Base-by-base conservation (phyloP, 1,140 invertebrate genomes). In the Hylyphantes graminicola region DNA sequence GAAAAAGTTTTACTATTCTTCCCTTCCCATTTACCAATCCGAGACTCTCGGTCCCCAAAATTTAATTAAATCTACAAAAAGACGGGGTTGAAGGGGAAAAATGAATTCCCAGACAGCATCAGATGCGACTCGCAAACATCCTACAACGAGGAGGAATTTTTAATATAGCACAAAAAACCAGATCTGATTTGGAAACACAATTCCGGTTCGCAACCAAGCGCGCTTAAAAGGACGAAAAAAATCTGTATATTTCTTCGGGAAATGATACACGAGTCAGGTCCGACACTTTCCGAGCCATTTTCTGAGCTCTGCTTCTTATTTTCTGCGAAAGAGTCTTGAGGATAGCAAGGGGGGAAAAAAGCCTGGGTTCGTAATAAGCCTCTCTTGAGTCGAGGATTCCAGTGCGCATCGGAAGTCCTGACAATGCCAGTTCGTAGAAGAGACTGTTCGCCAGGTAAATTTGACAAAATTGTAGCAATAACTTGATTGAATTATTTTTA, bases 401-500 rank as follows among this genome's bases (percentile, higher is more conserved):
- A 61, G 53, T 70, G 51, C 65, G 77, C 77, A 54, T 70, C 65
- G 70, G 70, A 80, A 80, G 54, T 80, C 77, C 77, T 80, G 77
- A 80, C 77, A 80, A 80, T 80, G 77, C 77, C 77, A 70, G 77
- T 80, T 80, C 61, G 53, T 57, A 57, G 65, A 68, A 21, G 35
- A 74, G 35, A 35, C 35, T 35, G 35, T 35, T 35, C 35, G 35
- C 68, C 1, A 35, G 35, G 35, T 35, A 35, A 35, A 35, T 35
- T 35, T 35, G 35, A 35, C 35, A 35, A 35, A 35, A 35, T 35
- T 35, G 35, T 35, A 35, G 35, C 1, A 35, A 35, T 35, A 35
- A 35, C 35, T 35, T 35, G 35, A 35, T 35, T 35, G 2, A 35
- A 35, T 35, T 35, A 1, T 35, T 35, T 35, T 35, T 35, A n/a